phyloP scores from a whole-genome alignment of 2,797 vertebrate species.

The Champsocephalus esox region DNA sequence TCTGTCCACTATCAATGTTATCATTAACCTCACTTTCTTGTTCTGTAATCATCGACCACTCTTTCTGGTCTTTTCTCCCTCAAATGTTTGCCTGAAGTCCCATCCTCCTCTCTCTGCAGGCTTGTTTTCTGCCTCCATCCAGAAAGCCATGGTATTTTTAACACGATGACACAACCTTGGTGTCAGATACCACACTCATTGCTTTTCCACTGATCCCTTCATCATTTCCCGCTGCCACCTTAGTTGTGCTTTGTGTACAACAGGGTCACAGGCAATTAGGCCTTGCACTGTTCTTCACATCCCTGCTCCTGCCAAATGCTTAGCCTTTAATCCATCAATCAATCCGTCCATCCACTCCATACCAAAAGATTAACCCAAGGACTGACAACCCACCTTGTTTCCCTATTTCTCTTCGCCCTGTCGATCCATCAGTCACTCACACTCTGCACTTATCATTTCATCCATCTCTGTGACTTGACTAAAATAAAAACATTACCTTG shows the following conservation, averaged over 20 bases:
- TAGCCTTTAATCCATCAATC: slow-evolving; percentile 39
- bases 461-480: slow-evolving; percentile 35
- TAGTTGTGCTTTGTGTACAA: slow-evolving; percentile 53
- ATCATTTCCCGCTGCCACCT: slow-evolving; percentile 41
- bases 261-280: slow-evolving; percentile 70
- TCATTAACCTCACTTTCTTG: slow-evolving; percentile 37
- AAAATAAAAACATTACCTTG: slow-evolving; percentile 46
- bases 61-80: slow-evolving; percentile 11
- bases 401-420: slow-evolving; percentile 13
- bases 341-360: background rate
- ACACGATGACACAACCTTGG: slow-evolving; percentile 64
- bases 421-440: slow-evolving; percentile 46
- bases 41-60: slow-evolving; percentile 41
- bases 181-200: slow-evolving; percentile 48
- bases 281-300: slow-evolving; percentile 52
- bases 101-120: slow-evolving; percentile 21
- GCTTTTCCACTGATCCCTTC: slow-evolving; percentile 39
- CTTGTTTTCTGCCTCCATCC: slow-evolving; percentile 32
- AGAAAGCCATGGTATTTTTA: slow-evolving; percentile 49
- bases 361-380: slow-evolving; percentile 56
- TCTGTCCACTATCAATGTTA: slow-evolving; percentile 16
- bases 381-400: slow-evolving; percentile 52
- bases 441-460: slow-evolving; percentile 25
- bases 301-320: slow-evolving; percentile 31
- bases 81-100: slow-evolving; percentile 14